phyloP scores from a whole-genome alignment of 2,888 invertebrate genomes.

The Drosophila histrio region DNA sequence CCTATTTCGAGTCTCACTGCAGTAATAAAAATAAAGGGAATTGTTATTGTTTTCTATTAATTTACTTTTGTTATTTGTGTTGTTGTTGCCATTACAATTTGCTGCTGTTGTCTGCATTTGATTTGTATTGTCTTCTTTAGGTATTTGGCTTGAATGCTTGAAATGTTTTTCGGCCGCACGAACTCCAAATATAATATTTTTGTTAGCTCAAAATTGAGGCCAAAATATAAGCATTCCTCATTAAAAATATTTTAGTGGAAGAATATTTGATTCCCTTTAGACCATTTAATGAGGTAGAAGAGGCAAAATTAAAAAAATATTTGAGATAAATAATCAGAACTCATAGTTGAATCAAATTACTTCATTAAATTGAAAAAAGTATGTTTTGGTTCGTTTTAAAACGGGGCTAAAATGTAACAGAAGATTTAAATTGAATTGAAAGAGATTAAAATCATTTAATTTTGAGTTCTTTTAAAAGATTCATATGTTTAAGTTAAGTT shows the following conservation, averaged over 20 bases:
- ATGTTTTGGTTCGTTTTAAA: too few relatives aligned
- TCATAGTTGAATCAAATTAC: too few relatives aligned
- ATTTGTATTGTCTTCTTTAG: constrained; percentile 46
- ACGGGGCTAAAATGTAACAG: too few relatives aligned
- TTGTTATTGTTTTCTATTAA: constrained; percentile 71
- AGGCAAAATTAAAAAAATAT: not conserved
- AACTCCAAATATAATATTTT: not conserved
- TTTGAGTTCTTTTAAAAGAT: too few relatives aligned
- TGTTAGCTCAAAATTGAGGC: not conserved
- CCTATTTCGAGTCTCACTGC: constrained; percentile 47
- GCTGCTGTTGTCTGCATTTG: constrained; percentile 41
- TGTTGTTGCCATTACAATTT: constrained; percentile 19
- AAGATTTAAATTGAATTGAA: too few relatives aligned
- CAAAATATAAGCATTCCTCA: too few relatives aligned
- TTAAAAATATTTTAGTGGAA: not conserved
- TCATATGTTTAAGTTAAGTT: too few relatives aligned
- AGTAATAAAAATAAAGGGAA: constrained; percentile 68
- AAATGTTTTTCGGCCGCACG: not conserved
- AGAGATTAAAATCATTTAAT: too few relatives aligned
- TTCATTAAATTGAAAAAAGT: too few relatives aligned
- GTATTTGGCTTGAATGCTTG: constrained; percentile 18
- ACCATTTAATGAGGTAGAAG: not conserved
- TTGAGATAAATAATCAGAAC: too few relatives aligned
- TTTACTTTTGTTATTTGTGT: constrained; percentile 49
- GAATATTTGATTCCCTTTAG: not conserved